A percentile compares a stretch with the other conserved stretches of the same genome.
Conservation (phyloP, 2,797 vertebrate genomes). For the Sebastes oblongus region DNA sequence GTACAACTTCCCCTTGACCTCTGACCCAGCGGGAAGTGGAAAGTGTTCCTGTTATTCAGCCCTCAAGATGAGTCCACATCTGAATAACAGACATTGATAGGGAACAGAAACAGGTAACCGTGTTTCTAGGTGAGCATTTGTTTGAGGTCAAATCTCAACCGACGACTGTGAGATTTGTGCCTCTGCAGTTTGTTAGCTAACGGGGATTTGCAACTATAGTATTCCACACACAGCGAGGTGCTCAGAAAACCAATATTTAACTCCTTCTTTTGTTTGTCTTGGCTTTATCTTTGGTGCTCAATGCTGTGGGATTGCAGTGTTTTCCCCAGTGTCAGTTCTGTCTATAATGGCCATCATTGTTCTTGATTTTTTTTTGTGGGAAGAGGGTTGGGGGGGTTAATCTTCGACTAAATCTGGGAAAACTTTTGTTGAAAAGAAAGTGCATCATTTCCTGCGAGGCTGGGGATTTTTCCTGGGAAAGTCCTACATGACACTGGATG, state of each 20-base stretch:
- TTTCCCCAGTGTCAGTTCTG: neutral
- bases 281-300: neutral
- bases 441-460: conserved; percentile 43
- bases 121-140: neutral
- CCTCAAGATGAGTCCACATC: conserved; percentile 38
- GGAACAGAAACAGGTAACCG: neutral
- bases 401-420: neutral
- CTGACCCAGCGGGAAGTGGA: conserved; percentile 70
- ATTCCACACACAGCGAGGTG: conserved; percentile 18
- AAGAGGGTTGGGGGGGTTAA: neutral
- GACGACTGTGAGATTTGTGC: neutral
- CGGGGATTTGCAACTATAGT: neutral
- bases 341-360: conserved; percentile 6
- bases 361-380: neutral
- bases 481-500: conserved; percentile 2
- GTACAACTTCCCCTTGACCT: conserved; percentile 77
- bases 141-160: conserved; percentile 10
- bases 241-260: conserved; percentile 43
- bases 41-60: conserved; percentile 78
- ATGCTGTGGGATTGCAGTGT: neutral
- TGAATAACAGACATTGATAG: neutral
- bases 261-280: conserved; percentile 20
- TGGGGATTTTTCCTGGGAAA: conserved; percentile 57
- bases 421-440: conserved; percentile 15
- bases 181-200: conserved; percentile 6